These are phyloP conservation scores for Diarsia brunnea DNA, from an alignment of 2,888 invertebrate genomes.

Conservation along the genomic window DNA sequence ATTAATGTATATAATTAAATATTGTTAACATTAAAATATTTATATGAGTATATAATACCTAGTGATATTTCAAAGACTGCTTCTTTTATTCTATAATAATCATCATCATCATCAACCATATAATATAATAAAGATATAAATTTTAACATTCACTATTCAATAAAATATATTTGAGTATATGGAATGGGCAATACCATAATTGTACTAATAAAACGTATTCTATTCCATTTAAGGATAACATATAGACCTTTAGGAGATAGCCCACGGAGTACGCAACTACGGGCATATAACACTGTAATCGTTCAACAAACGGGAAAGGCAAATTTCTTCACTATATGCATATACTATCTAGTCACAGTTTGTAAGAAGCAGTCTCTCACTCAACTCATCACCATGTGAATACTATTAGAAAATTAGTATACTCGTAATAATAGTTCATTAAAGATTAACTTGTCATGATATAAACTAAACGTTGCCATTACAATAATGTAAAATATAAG, in stretches of 20 bases:
- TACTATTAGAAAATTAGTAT: slow-evolving; percentile 67
- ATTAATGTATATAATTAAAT: slow-evolving; percentile 65
- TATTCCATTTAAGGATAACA: slow-evolving; percentile 54
- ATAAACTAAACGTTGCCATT: slow-evolving; percentile 68
- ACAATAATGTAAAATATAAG: slow-evolving; percentile 73
- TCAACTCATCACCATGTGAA: slow-evolving; percentile 70
- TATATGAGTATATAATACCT: slow-evolving; percentile 71
- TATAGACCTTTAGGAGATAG: slow-evolving; percentile 43
- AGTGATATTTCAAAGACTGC: slow-evolving; percentile 70
- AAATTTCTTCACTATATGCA: slow-evolving; percentile 22
- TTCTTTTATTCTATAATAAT: slow-evolving; percentile 58
- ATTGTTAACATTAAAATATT: slow-evolving; percentile 66
- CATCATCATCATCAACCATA: slow-evolving; percentile 26
- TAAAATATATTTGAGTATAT: slow-evolving; percentile 51
- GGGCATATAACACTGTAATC: slow-evolving; percentile 29
- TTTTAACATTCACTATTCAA: slow-evolving; percentile 49
- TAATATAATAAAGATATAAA: slow-evolving; percentile 40
- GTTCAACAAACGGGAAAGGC: slow-evolving; percentile 35
- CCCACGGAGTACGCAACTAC: slow-evolving; percentile 40
- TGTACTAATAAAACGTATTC: slow-evolving; percentile 55
- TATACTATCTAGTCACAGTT: slow-evolving; percentile 37
- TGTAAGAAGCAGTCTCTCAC: slow-evolving; percentile 73
- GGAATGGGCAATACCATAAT: slow-evolving; percentile 54
- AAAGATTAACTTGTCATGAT: slow-evolving; percentile 77
- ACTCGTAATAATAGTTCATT: slow-evolving; percentile 62